These are phyloP conservation scores for Volucella inflata DNA, from an alignment of 2,888 invertebrate species.

Conservation along the genomic window DNA sequence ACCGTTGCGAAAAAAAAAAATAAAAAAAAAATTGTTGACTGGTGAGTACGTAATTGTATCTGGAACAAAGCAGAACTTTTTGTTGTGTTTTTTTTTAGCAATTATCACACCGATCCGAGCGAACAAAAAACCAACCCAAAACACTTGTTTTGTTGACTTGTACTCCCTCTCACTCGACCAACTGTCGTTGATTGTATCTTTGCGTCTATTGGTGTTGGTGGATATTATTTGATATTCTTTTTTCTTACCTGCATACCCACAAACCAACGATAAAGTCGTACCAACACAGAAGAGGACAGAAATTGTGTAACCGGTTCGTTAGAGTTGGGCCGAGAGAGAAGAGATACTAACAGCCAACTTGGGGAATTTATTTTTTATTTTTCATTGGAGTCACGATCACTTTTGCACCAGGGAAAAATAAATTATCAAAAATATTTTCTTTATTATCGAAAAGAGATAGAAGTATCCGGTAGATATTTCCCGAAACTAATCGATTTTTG, in stretches of 20 bases:
- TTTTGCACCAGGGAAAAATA: slow-evolving; percentile 15
- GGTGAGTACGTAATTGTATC: background rate
- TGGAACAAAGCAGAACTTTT: slow-evolving; percentile 19
- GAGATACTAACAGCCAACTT: slow-evolving; percentile 55
- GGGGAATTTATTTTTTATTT: slow-evolving; percentile 23
- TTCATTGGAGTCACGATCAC: slow-evolving; percentile 59
- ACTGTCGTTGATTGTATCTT: slow-evolving; percentile 42
- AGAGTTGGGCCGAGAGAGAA: slow-evolving; percentile 37
- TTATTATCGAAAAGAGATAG: background rate
- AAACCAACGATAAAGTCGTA: slow-evolving; percentile 40
- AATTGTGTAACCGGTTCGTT: slow-evolving; percentile 70
- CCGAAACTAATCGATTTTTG: background rate
- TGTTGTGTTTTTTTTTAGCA: slow-evolving; percentile 30
- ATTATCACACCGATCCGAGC: slow-evolving; percentile 51
- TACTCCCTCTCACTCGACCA: slow-evolving; percentile 46
- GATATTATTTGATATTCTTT: slow-evolving; percentile 28
- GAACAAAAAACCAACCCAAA: background rate
- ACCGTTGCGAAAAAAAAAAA: slow-evolving; percentile 37
- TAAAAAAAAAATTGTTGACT: background rate
- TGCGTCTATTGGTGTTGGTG: slow-evolving; percentile 45
- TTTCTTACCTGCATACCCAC: slow-evolving; percentile 66
- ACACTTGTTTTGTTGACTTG: slow-evolving; percentile 71
- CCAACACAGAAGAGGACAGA: slow-evolving; percentile 26
- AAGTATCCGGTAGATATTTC: background rate
- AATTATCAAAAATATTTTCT: background rate